These are phyloP conservation scores for Siniperca undulata DNA, from an alignment of 2,797 vertebrate genomes.

Conservation along the genomic window DNA sequence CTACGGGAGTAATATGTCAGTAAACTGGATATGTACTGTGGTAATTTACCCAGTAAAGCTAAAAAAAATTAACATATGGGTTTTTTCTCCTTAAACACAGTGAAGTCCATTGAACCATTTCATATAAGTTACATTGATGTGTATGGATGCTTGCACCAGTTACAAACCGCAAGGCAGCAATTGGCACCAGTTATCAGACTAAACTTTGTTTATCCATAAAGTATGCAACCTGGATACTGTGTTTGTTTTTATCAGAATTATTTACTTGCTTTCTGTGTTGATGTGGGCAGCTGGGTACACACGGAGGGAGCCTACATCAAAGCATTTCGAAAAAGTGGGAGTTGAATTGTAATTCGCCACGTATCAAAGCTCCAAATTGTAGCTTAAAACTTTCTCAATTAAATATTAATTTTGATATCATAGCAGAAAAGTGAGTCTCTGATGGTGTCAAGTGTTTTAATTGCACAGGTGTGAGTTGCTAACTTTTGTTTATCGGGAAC, in stretches of 20 bases:
- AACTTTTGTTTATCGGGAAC: not conserved
- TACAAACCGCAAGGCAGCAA: not conserved
- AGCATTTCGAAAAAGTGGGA: conserved; percentile 4
- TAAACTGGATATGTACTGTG: too few relatives aligned
- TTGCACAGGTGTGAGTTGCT: conserved; percentile 6
- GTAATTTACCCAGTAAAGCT: too few relatives aligned
- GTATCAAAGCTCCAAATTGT: conserved; percentile 35
- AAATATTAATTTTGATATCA: conserved; percentile 19
- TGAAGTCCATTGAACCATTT: too few relatives aligned
- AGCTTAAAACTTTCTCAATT: conserved; percentile 3
- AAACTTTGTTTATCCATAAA: not conserved
- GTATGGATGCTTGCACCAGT: too few relatives aligned
- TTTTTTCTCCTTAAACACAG: too few relatives aligned
- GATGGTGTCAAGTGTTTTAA: conserved; percentile 23
- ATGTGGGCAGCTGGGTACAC: conserved; percentile 21
- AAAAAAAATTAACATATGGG: too few relatives aligned
- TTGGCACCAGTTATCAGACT: not conserved
- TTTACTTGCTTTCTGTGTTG: conserved; percentile 38
- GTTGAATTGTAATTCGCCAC: conserved; percentile 24
- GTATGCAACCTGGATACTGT: conserved; percentile 14
- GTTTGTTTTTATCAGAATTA: conserved; percentile 38
- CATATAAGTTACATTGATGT: too few relatives aligned
- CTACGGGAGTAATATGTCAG: too few relatives aligned
- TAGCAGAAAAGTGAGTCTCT: conserved; percentile 14
- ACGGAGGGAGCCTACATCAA: conserved; percentile 28